Conservation (phyloP, 2,113 vertebrate genomes). For the Ctenomys sociabilis region DNA sequence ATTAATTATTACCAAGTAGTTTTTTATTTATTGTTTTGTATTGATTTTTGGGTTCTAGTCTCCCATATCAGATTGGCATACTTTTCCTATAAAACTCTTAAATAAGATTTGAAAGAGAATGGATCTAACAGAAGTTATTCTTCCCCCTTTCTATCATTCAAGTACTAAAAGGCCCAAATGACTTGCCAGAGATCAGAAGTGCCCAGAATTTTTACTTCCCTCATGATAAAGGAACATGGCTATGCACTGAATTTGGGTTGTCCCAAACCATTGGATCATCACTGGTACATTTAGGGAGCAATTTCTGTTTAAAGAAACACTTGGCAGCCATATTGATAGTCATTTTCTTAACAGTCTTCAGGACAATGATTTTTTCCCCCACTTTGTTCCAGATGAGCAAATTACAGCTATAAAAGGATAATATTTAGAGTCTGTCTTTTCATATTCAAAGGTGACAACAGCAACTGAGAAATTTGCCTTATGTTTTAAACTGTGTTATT, state of each 20-base stretch:
- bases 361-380: slow-evolving; percentile 40
- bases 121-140: neutral
- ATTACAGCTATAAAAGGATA: slow-evolving; percentile 58
- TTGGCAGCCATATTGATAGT: slow-evolving; percentile 72
- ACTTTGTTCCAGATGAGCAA: slow-evolving; percentile 71
- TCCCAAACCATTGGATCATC: slow-evolving; percentile 68
- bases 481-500: slow-evolving; percentile 53
- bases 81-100: slow-evolving; percentile 50
- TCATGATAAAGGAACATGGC: slow-evolving; percentile 36
- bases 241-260: slow-evolving; percentile 55
- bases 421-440: slow-evolving; percentile 67
- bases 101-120: slow-evolving; percentile 60
- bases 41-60: neutral
- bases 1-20: slow-evolving; percentile 21
- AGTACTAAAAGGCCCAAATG: slow-evolving; percentile 23
- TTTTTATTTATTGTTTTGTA: slow-evolving; percentile 41
- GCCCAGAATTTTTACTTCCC: slow-evolving; percentile 55
- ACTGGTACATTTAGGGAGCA: slow-evolving; percentile 42
- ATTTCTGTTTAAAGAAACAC: slow-evolving; percentile 69
- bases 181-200: slow-evolving; percentile 55
- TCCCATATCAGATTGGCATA: slow-evolving; percentile 38
- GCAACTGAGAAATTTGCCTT: slow-evolving; percentile 49
- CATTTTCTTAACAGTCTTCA: slow-evolving; percentile 68
- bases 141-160: slow-evolving; percentile 29
- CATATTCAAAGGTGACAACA: slow-evolving; percentile 52